A percentile compares a stretch with the other conserved stretches of the same genome.
These are phyloP conservation scores for Oryzias woworae DNA, from an alignment of 2,113 vertebrate genomes.

Conservation along the genomic window DNA sequence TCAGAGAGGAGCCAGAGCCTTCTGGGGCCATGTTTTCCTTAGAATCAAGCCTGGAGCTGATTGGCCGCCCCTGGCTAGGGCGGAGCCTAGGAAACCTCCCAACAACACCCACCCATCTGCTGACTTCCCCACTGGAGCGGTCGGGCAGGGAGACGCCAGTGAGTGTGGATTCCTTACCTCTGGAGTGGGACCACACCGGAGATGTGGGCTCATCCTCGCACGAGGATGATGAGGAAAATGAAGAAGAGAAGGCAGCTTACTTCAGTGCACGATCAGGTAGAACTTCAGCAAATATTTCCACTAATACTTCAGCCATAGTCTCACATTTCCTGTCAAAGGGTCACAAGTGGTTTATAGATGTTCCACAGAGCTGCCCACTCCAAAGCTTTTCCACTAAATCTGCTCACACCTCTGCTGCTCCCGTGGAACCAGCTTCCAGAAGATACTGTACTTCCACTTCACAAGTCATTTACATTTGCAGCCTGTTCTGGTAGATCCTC, in stretches of 20 bases:
- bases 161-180: constrained; percentile 92
- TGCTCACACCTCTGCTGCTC: constrained; percentile 8
- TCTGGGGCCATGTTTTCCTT: constrained; percentile 77
- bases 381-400: constrained; percentile 7
- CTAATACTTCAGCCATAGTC: too few species aligned
- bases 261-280: constrained; percentile 91
- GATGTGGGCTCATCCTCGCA: constrained; percentile 91
- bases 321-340: too few species aligned
- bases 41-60: constrained; percentile 83
- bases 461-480: constrained; percentile 4
- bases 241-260: constrained; percentile 77
- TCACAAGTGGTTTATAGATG: too few species aligned
- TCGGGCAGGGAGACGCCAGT: constrained; percentile 92
- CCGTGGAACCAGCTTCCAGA: background rate
- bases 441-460: constrained; percentile 9
- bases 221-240: constrained; percentile 84
- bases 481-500: background rate
- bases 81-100: constrained; percentile 63
- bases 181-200: constrained; percentile 97
- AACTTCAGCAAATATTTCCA: background rate
- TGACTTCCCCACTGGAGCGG: constrained; percentile 76
- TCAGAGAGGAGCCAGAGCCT: constrained; percentile 81
- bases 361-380: too few species aligned
- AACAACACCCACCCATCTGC: constrained; percentile 81
- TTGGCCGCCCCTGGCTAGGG: constrained; percentile 76